phyloP scores from a whole-genome alignment of 2,888 invertebrate genomes.

The Myopa testacea region DNA sequence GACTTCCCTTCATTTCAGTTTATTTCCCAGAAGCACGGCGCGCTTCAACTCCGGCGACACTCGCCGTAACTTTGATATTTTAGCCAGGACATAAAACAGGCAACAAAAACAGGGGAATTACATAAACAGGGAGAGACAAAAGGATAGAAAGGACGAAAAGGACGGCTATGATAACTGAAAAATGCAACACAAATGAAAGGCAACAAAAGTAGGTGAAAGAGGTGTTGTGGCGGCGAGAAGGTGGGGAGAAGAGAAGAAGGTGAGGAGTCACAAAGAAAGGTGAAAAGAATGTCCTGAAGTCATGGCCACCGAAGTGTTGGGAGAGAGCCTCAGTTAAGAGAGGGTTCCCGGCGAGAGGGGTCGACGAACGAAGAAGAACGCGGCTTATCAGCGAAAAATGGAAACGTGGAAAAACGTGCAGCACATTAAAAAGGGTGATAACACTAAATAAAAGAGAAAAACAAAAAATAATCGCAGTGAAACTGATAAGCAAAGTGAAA shows the following conservation, averaged over 20 bases:
- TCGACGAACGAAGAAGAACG: too few species aligned
- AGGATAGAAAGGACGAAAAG: not conserved
- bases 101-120: constrained; percentile 6
- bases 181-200: constrained; percentile 6
- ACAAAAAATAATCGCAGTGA: constrained; percentile 4
- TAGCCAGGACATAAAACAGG: constrained; percentile 11
- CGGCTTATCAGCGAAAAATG: not conserved
- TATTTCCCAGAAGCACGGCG: not conserved
- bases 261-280: not conserved
- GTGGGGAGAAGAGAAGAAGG: not conserved
- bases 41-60: not conserved
- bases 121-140: not conserved
- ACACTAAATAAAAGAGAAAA: constrained; percentile 7
- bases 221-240: not conserved
- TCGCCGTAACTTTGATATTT: constrained; percentile 18
- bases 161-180: not conserved
- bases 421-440: constrained; percentile 16
- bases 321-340: too few species aligned
- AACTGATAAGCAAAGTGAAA: constrained; percentile 15
- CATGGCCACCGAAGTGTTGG: too few species aligned
- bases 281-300: not conserved
- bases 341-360: too few species aligned
- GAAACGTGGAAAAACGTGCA: not conserved
- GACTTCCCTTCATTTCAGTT: not conserved
- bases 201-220: not conserved